These are phyloP conservation scores for Drosophila picticornis DNA, from an alignment of 2,888 invertebrate genomes.

Conservation along the genomic window DNA sequence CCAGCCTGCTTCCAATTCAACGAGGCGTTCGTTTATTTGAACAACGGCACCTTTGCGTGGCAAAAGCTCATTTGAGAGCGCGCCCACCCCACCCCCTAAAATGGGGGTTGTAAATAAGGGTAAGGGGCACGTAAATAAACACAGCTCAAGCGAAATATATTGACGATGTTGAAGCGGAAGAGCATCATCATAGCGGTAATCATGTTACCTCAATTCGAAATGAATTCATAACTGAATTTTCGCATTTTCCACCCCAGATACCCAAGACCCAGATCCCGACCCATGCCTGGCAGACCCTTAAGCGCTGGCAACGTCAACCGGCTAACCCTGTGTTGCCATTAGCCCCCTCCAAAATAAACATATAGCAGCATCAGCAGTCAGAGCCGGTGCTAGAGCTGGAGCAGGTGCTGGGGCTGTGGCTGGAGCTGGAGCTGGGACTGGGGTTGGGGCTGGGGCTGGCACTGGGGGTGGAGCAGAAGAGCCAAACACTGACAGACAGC, in stretches of 20 bases:
- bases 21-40: slow-evolving; percentile 76
- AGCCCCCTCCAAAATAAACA: slow-evolving; percentile 4
- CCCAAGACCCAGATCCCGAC: slow-evolving; percentile 3
- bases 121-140: slow-evolving; percentile 70
- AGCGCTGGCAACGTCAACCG: slow-evolving; percentile 54
- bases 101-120: neutral
- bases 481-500: slow-evolving; percentile 36
- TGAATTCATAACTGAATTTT: slow-evolving; percentile 85
- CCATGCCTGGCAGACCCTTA: slow-evolving; percentile 36
- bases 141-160: slow-evolving; percentile 78
- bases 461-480: neutral
- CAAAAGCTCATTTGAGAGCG: slow-evolving; percentile 71
- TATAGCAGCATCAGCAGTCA: slow-evolving; percentile 12
- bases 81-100: neutral
- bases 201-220: slow-evolving; percentile 85
- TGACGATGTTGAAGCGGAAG: slow-evolving; percentile 78
- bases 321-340: slow-evolving; percentile 52
- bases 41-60: slow-evolving; percentile 75
- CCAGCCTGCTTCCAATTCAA: slow-evolving; percentile 60
- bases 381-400: neutral
- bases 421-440: neutral
- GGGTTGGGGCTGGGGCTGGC: neutral
- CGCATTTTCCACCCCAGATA: slow-evolving; percentile 67
- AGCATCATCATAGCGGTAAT: slow-evolving; percentile 84
- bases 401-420: neutral